Percentiles rank a stretch among this genome's conserved stretches.
Conservation (phyloP, 2,888 invertebrate species). For the Tetragnatha montana region DNA sequence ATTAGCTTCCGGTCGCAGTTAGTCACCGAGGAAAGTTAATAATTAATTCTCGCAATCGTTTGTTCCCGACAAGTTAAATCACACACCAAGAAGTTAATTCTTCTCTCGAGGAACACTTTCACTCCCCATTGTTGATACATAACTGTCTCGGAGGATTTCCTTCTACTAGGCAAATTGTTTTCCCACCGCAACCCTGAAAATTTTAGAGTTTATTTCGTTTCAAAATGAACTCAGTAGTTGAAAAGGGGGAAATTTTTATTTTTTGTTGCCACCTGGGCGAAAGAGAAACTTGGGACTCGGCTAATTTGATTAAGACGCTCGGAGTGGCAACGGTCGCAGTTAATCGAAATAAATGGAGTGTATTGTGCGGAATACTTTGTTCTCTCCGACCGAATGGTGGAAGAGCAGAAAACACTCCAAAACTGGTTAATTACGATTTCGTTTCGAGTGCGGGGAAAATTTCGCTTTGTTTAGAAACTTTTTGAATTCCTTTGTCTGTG, state of each 20-base stretch:
- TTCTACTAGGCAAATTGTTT: slow-evolving; percentile 23
- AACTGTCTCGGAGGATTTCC: slow-evolving; percentile 34
- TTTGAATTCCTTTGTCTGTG: neutral
- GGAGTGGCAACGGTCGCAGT: slow-evolving; percentile 17
- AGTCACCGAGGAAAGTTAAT: slow-evolving; percentile 17
- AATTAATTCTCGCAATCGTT: slow-evolving; percentile 28
- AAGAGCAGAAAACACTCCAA: slow-evolving; percentile 1
- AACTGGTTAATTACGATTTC: slow-evolving; percentile 41
- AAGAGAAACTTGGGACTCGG: slow-evolving; percentile 2
- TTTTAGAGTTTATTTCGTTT: slow-evolving; percentile 41
- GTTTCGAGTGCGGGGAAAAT: neutral
- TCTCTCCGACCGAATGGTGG: neutral
- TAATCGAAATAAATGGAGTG: slow-evolving; percentile 46
- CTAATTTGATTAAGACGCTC: slow-evolving; percentile 41
- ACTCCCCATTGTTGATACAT: slow-evolving; percentile 31
- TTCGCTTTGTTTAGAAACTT: neutral
- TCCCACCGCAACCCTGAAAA: neutral
- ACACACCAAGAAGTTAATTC: slow-evolving; percentile 32
- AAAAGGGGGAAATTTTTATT: slow-evolving; percentile 23
- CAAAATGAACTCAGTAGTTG: slow-evolving; percentile 19
- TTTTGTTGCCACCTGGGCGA: slow-evolving; percentile 48
- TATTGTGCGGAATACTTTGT: neutral
- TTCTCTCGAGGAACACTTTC: slow-evolving; percentile 7
- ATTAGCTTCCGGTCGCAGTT: neutral
- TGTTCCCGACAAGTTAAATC: slow-evolving; percentile 35